Evolutionary conservation across 2,797 vertebrate genomes (phyloP).

Genomic region (Alca torda): DNA sequence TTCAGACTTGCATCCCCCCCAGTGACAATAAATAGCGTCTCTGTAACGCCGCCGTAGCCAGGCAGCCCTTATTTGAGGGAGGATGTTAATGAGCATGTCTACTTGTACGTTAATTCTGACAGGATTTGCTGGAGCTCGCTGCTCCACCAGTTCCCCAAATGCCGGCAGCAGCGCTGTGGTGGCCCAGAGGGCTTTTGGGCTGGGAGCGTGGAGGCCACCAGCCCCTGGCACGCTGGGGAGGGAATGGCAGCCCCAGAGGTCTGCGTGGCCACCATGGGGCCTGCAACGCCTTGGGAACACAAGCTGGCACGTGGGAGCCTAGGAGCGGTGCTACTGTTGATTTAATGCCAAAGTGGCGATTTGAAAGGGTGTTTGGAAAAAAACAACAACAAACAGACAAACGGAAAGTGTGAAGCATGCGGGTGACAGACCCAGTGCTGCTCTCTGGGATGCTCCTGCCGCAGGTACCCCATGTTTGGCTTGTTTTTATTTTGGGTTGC

Average conservation of each 20-base stretch:
- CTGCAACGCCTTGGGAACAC: too few relatives aligned
- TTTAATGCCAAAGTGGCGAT: not conserved
- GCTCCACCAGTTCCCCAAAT: conserved; percentile 62
- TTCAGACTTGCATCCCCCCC: conserved; percentile 1
- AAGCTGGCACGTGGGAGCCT: rapidly evolving
- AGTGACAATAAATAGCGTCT: conserved; percentile 51
- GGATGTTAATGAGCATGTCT: conserved; percentile 51
- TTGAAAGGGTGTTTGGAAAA: not conserved
- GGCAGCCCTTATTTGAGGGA: conserved; percentile 46
- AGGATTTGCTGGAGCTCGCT: conserved; percentile 63
- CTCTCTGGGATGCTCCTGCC: not conserved
- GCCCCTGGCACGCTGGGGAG: not conserved
- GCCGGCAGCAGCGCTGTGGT: conserved; percentile 42
- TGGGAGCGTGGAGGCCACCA: not conserved
- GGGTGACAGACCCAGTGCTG: rapidly evolving
- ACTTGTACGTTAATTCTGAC: conserved; percentile 67
- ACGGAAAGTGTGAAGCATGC: not conserved
- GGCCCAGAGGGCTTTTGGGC: not conserved
- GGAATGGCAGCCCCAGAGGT: not conserved
- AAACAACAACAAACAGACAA: too few relatives aligned
- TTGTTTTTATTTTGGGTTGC: not conserved
- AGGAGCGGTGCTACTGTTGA: not conserved
- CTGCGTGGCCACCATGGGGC: not conserved
- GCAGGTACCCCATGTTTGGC: not conserved
- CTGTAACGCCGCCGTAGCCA: conserved; percentile 31